Base-by-base conservation (phyloP, 2,113 vertebrate genomes). In the Scytalopus superciliaris region DNA sequence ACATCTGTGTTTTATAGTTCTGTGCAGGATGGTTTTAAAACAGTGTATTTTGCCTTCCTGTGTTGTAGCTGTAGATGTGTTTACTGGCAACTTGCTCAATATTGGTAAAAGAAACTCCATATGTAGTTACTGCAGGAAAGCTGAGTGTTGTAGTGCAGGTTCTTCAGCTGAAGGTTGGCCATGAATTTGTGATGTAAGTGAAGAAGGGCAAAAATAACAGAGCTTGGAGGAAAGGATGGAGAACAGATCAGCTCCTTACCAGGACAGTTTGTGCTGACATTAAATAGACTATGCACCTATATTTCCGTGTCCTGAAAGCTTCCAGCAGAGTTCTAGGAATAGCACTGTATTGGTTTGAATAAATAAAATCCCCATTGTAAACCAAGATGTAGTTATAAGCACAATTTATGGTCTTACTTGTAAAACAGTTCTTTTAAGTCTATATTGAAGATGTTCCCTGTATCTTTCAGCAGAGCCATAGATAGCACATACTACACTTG, bases 311-410 rank as follows among this genome's bases (percentile, higher is more conserved):
- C 22, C 30, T 76, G 79, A 47, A 44, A 68, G 39, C 60, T 82
- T 94, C 79, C 83, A 90, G 72, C 79, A 49, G 82, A 33, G 74
- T 91, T 95, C 23, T 39, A 59, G 89, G 44, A 80, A 44, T 76
- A 93, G 56, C 35, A 72, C 12, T 78, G 25, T 24, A 30, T 67
- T 78, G 85, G 33, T 52, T 93, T 87, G 72, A 90, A 94, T 53
- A 94, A 95, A 69, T 74, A 69, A 84, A 91, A n/a, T 52, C 1
- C 31, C 24, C 6, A 5, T 31, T 0, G 0, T 67, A 63, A 84
- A 90, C 44, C 55, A 66, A 91, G 62, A 52, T 3, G 0, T 53
- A 67, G 40, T 74, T 70, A 28, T 5, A 82, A 82, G 44, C 30
- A 59, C 50, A 94, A 90, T 75, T 50, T 63, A 87, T 55, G 42